A percentile compares a stretch with the other conserved stretches of the same genome.
These are phyloP conservation scores for Clarias fuscus DNA, from an alignment of 2,797 vertebrate species.

Conservation along the genomic window DNA sequence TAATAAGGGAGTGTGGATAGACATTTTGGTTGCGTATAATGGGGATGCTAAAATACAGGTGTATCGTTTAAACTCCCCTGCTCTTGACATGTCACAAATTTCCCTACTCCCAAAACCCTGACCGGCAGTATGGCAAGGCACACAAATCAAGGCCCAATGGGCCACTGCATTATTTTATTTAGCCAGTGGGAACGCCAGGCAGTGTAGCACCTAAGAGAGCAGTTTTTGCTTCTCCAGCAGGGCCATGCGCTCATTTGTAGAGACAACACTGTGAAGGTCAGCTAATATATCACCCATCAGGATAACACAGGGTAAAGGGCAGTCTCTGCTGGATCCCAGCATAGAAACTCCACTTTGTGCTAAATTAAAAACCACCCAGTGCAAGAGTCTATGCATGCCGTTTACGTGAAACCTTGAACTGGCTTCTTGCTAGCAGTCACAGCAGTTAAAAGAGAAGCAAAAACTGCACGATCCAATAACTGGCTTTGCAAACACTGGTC, in stretches of 20 bases:
- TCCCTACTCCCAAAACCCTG: neutral
- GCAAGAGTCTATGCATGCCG: neutral
- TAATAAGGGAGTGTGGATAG: neutral
- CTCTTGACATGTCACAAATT: neutral
- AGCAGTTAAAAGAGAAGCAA: neutral
- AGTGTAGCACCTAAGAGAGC: neutral
- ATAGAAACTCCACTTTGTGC: neutral
- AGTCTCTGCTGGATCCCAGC: neutral
- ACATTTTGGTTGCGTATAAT: neutral
- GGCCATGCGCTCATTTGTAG: neutral
- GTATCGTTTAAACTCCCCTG: neutral
- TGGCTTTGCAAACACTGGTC: neutral
- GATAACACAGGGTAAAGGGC: neutral
- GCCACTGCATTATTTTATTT: neutral
- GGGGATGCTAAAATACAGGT: neutral
- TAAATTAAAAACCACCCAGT: neutral
- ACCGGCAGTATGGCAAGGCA: neutral
- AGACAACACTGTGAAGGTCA: neutral
- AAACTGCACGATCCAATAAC: neutral
- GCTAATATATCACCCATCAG: neutral
- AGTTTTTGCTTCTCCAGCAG: neutral
- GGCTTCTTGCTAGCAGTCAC: neutral
- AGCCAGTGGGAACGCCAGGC: neutral
- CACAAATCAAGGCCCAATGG: neutral
- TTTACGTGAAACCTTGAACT: neutral